phyloP scores from a whole-genome alignment of 2,113 vertebrate species.

The Promerops cafer region DNA sequence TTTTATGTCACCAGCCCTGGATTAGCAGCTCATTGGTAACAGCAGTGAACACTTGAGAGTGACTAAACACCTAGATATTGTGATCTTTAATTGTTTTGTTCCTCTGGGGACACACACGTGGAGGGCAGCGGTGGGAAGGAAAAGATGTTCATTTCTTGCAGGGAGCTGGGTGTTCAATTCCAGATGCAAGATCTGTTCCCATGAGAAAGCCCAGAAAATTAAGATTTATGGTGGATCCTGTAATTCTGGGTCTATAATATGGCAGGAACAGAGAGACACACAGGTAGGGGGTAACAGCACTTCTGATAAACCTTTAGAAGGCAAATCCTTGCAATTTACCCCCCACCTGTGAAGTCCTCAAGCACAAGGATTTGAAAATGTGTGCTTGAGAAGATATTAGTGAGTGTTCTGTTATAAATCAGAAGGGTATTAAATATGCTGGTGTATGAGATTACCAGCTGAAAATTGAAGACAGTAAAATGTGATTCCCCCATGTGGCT shows the following conservation, averaged over 20 bases:
- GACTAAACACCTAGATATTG: background rate
- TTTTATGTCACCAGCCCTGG: background rate
- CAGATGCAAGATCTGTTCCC: background rate
- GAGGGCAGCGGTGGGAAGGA: background rate
- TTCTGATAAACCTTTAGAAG: background rate
- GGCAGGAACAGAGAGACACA: background rate
- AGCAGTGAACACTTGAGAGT: background rate
- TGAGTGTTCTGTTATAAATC: slow-evolving; percentile 35
- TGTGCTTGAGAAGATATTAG: background rate
- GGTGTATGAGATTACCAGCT: slow-evolving; percentile 14
- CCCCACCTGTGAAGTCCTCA: background rate
- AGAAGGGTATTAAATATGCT: background rate
- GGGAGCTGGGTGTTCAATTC: background rate
- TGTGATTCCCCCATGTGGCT: slow-evolving; percentile 4
- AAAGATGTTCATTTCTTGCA: background rate
- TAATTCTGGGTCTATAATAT: background rate
- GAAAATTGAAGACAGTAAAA: slow-evolving; percentile 38
- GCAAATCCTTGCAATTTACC: slow-evolving; percentile 1
- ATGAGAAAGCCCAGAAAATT: background rate
- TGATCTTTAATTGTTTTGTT: background rate
- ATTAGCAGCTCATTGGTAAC: background rate
- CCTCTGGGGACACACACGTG: background rate
- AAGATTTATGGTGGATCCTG: background rate
- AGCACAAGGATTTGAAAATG: background rate
- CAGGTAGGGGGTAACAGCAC: background rate